Evolutionary conservation across 2,113 vertebrate species (phyloP).

Genomic region (Dipodomys ordii): DNA sequence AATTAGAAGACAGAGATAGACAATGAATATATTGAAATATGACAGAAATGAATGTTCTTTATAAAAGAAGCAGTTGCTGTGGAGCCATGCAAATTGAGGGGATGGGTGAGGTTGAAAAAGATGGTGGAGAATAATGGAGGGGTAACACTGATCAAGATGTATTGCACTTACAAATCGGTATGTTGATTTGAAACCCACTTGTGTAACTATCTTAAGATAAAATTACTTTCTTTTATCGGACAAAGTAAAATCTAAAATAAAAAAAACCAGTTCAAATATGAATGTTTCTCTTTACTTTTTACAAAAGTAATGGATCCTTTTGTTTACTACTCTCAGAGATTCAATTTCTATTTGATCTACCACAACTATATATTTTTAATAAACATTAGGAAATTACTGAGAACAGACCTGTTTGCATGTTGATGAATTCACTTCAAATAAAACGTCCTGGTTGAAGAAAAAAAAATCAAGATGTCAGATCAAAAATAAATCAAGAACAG

Average conservation of each 20-base stretch:
- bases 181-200: too few relatives aligned
- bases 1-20: slow-evolving; percentile 53
- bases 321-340: background rate
- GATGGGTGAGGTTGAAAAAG: too few relatives aligned
- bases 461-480: background rate
- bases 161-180: too few relatives aligned
- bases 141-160: too few relatives aligned
- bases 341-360: slow-evolving; percentile 24
- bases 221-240: too few relatives aligned
- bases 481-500: background rate
- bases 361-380: background rate
- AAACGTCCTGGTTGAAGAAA: background rate
- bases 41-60: slow-evolving; percentile 43
- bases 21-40: background rate
- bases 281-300: slow-evolving; percentile 23
- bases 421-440: slow-evolving; percentile 22
- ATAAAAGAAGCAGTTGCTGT: too few relatives aligned
- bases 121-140: too few relatives aligned
- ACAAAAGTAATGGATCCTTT: slow-evolving; percentile 15
- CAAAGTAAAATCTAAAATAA: background rate
- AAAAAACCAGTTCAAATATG: slow-evolving; percentile 15
- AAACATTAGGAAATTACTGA: background rate
- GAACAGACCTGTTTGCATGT: background rate
- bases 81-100: too few relatives aligned
- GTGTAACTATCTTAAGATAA: too few relatives aligned